Percentiles rank a stretch among this genome's conserved stretches.
Conservation (phyloP, 2,797 vertebrate genomes). For the Peromyscus melanophrys region DNA sequence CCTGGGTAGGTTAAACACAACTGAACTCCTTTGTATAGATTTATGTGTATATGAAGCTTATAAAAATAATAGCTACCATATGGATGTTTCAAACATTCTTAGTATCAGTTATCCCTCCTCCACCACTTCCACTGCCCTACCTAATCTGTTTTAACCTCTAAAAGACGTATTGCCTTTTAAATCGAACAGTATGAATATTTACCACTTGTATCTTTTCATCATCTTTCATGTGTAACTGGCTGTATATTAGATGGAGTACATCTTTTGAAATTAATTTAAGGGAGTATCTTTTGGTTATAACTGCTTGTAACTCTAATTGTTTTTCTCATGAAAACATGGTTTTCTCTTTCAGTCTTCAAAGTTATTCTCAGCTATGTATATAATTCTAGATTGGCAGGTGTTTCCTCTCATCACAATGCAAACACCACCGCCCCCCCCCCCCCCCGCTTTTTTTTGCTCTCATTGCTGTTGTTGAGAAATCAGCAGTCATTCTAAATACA, state of each 20-base stretch:
- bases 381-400: neutral
- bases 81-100: neutral
- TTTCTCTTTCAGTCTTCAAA: neutral
- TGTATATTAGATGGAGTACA: neutral
- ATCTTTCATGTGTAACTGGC: neutral
- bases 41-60: neutral
- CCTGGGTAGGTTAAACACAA: neutral
- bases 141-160: neutral
- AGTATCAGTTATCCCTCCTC: neutral
- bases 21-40: neutral
- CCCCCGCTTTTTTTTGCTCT: neutral
- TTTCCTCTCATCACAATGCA: neutral
- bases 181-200: neutral
- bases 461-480: neutral
- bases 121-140: neutral
- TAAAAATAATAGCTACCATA: neutral
- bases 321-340: neutral
- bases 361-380: constrained; percentile 22
- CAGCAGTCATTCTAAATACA: neutral
- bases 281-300: neutral
- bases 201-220: neutral
- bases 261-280: constrained; percentile 6
- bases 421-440: neutral
- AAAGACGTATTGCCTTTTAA: neutral
- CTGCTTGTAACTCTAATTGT: neutral